A percentile compares a stretch with the other conserved stretches of the same genome.
Conservation (phyloP, 2,113 vertebrate genomes). For the Leucosticte australis region DNA sequence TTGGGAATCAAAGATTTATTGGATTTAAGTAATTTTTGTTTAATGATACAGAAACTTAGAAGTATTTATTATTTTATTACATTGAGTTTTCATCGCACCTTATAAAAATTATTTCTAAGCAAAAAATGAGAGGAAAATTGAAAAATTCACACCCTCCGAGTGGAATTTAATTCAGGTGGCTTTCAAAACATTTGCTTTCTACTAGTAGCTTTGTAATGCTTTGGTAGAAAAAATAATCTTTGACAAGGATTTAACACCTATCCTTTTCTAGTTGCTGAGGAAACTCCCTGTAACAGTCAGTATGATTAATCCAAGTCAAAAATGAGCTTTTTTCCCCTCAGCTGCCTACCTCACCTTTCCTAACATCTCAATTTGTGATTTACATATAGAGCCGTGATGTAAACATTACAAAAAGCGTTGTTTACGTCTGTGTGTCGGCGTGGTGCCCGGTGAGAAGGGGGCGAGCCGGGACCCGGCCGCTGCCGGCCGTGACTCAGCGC, state of each 20-base stretch:
- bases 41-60: neutral
- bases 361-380: fast-evolving
- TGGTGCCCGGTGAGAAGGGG: neutral
- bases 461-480: neutral
- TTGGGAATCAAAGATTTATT: neutral
- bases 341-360: neutral
- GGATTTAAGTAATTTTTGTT: neutral
- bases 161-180: neutral
- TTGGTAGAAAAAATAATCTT: neutral
- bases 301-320: neutral
- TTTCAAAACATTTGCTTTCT: neutral
- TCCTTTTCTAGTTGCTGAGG: neutral
- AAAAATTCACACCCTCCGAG: neutral
- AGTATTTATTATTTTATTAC: neutral
- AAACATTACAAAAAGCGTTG: fast-evolving
- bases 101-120: neutral
- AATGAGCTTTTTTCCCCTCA: too few relatives aligned
- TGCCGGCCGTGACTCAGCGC: neutral
- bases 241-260: neutral
- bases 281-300: neutral
- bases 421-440: too few relatives aligned
- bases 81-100: neutral
- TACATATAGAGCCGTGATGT: fast-evolving
- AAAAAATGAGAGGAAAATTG: neutral
- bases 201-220: neutral